Evolutionary conservation across 2,113 vertebrate species (phyloP), one percentile per base, ranked within the genome.

Genomic region (Ovibos moschatus): DNA sequence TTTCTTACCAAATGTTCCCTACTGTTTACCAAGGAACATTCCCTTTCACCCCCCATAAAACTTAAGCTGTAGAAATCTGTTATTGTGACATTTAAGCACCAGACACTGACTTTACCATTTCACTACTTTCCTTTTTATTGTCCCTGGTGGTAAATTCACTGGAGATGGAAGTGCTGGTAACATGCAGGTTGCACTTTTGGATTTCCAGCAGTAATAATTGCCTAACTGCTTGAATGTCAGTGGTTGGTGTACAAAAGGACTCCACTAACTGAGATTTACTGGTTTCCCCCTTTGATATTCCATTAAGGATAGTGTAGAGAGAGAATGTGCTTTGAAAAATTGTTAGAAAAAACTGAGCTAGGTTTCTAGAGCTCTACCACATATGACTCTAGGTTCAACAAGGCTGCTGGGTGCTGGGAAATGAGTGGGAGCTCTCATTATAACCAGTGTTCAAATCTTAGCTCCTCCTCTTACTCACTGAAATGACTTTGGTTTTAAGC

Each of bases 201-300:
- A 51, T 58, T 81, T 92, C 71, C 89, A 97, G 92, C 78, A 58
- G 96, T 76, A 95, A 78, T 94, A 94, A 96, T 84, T 93, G 89
- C 67, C 74, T 90, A 90, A 96, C 76, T 94, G 92, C 76, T 90
- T 74, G 53, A 87, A 87, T 82, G 64, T 58, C 94, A 82, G 84
- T 67, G 50, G 87, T 78, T 89, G 84, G 33, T 90, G 45, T 94
- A 90, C 53, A 76, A 55, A 93, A 94, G 82, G 74, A 92, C 91
- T 71, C 57, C 9, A 60, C 51, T 89, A 91, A 87, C 84, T 60
- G 89, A 92, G 81, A 83, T 94, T 96, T 94, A 85, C n/a, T 81
- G 88, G 93, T 81, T 67, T 53, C 50, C 25, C 47, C 45, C 58
- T 91, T 94, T 94, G 87, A 84, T 84, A 76, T 57, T 89, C 60